Base-by-base conservation (phyloP, 2,797 vertebrate species). In the Sebastolobus altivelis region DNA sequence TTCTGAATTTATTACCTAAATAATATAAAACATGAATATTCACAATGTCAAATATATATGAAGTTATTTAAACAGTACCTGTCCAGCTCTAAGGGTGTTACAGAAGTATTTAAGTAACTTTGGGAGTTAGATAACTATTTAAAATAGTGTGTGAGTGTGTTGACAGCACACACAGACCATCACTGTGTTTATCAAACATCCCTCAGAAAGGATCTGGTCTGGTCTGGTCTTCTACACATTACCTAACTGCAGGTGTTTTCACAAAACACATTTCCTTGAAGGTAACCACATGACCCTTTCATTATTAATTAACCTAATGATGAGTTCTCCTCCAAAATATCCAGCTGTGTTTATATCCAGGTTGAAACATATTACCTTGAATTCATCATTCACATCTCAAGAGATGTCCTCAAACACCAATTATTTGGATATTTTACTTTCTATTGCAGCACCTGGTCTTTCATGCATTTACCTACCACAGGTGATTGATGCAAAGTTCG, bases 121-220 rank as follows among this genome's bases (percentile, higher is more conserved):
- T 61, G 70, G 22, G 22, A 31, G 55, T 65, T 33, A 25, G 49
- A 74, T 54, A 38, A 69, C 60, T 16, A 3, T 68, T 77, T 69
- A 49, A 25, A 27, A 73, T 49, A 58, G 49, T 16, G 12, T 61
- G 31, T 59, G 14, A 5, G 37, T 43, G 22, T 79, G 73, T 81
- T 67, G 71, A 82, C 55, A 69, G 22, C 73, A 79, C 65, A 75
- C 84, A 75, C 84, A 72, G 35, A 9, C 16, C 54, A 11, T 72
- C 54, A 11, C 66, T 62, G 38, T 72, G 67, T 88, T 82, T 78
- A 71, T 61, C 43, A 60, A 65, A 68, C 75, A 77, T 63, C 49
- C 58, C 49, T 72, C 31, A 25, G 63, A 69, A 49, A 40, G 65
- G 40, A 74, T 7, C 25, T 25, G 25, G 25, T 25, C 25, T 25